These are phyloP conservation scores for Glossosoma conforme DNA, from an alignment of 1,140 invertebrate species.

Conservation along the genomic window DNA sequence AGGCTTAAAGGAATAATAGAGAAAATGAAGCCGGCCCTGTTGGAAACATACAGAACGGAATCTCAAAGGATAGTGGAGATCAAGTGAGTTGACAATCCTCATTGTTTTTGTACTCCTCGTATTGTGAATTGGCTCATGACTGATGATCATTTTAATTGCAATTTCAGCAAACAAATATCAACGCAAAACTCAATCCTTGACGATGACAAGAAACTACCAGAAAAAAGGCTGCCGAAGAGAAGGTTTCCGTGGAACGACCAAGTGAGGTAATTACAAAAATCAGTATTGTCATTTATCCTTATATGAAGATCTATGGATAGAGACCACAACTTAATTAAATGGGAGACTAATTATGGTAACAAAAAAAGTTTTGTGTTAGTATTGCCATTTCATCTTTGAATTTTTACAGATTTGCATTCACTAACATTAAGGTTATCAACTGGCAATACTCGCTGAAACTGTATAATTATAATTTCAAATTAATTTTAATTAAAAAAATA, in stretches of 20 bases:
- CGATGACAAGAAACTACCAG: conserved; percentile 27
- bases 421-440: too few relatives aligned
- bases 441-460: too few relatives aligned
- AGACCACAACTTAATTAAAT: too few relatives aligned
- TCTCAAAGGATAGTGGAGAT: conserved; percentile 34
- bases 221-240: conserved; percentile 42
- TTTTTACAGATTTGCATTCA: too few relatives aligned
- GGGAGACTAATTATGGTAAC: too few relatives aligned
- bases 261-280: conserved; percentile 23
- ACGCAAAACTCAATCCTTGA: conserved; percentile 22
- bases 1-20: conserved; percentile 46
- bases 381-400: too few relatives aligned
- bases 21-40: conserved; percentile 41
- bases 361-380: too few relatives aligned
- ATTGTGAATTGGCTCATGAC: background rate
- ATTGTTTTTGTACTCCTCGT: background rate
- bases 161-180: conserved; percentile 39
- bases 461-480: too few relatives aligned
- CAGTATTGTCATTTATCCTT: conserved; percentile 2
- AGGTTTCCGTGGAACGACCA: conserved; percentile 42
- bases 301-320: too few relatives aligned
- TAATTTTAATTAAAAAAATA: too few relatives aligned
- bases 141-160: conserved; percentile 3
- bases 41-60: conserved; percentile 43
- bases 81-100: conserved; percentile 28